A percentile compares a stretch with the other conserved stretches of the same genome.
Evolutionary conservation across 2,888 invertebrate genomes (phyloP).

Genomic region (Diarsia mendica): DNA sequence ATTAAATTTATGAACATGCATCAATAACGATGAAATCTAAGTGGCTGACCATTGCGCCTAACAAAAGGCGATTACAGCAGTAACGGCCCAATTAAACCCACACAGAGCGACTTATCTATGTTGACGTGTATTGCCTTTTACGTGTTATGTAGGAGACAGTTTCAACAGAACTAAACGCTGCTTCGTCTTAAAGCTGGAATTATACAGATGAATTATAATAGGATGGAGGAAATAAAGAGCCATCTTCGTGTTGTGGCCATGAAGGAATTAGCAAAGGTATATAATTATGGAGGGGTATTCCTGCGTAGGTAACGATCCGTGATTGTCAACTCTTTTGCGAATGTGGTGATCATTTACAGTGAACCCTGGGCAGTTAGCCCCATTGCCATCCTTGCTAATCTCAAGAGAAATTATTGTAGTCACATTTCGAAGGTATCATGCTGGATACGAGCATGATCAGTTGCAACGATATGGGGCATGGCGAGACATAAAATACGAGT

Average conservation of each 20-base stretch:
- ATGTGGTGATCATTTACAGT: not conserved
- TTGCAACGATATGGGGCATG: not conserved
- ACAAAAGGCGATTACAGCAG: conserved; percentile 52
- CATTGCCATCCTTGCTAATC: not conserved
- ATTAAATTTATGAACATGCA: conserved; percentile 53
- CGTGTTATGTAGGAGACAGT: conserved; percentile 28
- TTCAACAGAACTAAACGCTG: not conserved
- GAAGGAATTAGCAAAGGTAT: not conserved
- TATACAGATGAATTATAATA: not conserved
- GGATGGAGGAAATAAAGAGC: no score
- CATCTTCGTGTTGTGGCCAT: not conserved
- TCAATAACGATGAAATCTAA: conserved; percentile 47
- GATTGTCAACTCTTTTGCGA: not conserved
- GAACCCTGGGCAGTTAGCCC: not conserved
- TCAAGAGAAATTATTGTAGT: not conserved
- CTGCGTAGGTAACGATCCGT: not conserved
- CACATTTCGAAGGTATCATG: not conserved
- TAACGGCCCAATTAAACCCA: conserved; percentile 55
- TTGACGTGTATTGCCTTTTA: conserved; percentile 57
- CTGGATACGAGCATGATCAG: not conserved
- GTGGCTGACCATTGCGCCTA: conserved; percentile 35
- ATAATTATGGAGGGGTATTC: not conserved
- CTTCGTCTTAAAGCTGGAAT: not conserved
- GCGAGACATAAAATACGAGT: not conserved
- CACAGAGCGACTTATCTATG: conserved; percentile 41